Evolutionary conservation across 1,140 invertebrate species (phyloP), one percentile per base, ranked within the genome.

Genomic region (Armadillidium nasatum): DNA sequence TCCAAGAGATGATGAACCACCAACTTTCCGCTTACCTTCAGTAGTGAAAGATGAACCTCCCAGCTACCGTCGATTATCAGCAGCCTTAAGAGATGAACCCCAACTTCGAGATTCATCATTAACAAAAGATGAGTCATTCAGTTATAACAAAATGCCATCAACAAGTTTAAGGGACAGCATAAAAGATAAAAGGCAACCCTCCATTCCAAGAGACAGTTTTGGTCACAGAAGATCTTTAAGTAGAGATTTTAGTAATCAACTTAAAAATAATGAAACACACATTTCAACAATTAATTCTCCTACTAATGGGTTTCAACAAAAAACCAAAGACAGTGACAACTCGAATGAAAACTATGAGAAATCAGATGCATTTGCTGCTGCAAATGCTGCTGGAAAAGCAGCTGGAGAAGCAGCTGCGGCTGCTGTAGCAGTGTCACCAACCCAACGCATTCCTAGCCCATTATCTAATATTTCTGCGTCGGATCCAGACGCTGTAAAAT

Each of bases 381-480:
- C 46, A 0, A 21, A 66, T 21, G n/a, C 44, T 15, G n/a, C 73
- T 6, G 45, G 11, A 4, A 13, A 4, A 22, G 10, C 66, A 21
- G 7, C 43, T 21, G 75, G 68, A 10, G 44, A 74, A 10, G 15
- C 44, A 50, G 21, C 43, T 22, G 73, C 22, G 13, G 67, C 10
- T 54, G 74, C 11, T 44, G 45, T 10, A 68, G 67, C 13, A 66
- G n/a, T 10, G 66, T 72, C 22, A 33, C 71, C 19, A 77, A 79
- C 13, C 71, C 77, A 19, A 71, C 73, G 80, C 23, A 23, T 81
- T 43, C 60, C 45, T 46, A 81, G 80, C 60, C 77, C 80, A 15
- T 75, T 76, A 33, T 77, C 73, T 23, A 21, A 54, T 10, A 73
- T 73, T 10, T 19, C 73, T 43, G 22, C 44, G 50, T 74, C 66